Base-by-base conservation (phyloP, 1,140 invertebrate species). In the Rhizoglyphus robini region DNA sequence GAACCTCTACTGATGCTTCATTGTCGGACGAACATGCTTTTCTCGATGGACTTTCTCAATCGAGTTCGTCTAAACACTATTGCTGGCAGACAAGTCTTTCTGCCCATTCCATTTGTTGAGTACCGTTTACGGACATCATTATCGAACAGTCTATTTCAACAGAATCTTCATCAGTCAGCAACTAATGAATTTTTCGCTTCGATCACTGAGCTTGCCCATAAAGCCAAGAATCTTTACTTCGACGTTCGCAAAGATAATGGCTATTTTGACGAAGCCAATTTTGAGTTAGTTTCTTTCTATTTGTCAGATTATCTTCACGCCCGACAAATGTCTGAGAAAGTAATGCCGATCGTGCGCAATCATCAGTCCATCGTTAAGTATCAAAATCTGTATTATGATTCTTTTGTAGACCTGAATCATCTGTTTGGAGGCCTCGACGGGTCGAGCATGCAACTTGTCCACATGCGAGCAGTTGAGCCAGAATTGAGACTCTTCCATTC, bases 1-100 rank as follows among this genome's bases (percentile, higher is more conserved):
- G 32, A 60, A 46, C 58, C 58, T 23, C 13, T 60, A 2, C 74
- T 90, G 4, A 74, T 88, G 58, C 75, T 89, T 48, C 73, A 87
- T 67, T 78, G 80, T 20, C 80, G 83, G 67, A 79, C 81, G 20
- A 79, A 81, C 68, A 81, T 85, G 74, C 82, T 85, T 71, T 77
- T 91, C 58, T 82, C 82, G 63, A 72, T 81, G 41, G 89, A 93
- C 72, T 92, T 88, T 75, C 79, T 93, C 20, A 95, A 91, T 68
- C 71, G 76, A 61, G 83, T 88, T 8, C 79, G 87, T 63, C 90
- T 91, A 86, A 90, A 90, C 74, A 90, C 87, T 3, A 88, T 91
- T 63, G 76, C 75, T 57, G 83, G 83, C 63, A 85, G 82, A 73
- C 88, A 91, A 79, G 81, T 89, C 68, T 92, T 84, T 74, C 83